Percentiles rank a stretch among this genome's conserved stretches.
These are phyloP conservation scores for Lymantria dispar DNA, from an alignment of 2,888 invertebrate species.

Conservation along the genomic window DNA sequence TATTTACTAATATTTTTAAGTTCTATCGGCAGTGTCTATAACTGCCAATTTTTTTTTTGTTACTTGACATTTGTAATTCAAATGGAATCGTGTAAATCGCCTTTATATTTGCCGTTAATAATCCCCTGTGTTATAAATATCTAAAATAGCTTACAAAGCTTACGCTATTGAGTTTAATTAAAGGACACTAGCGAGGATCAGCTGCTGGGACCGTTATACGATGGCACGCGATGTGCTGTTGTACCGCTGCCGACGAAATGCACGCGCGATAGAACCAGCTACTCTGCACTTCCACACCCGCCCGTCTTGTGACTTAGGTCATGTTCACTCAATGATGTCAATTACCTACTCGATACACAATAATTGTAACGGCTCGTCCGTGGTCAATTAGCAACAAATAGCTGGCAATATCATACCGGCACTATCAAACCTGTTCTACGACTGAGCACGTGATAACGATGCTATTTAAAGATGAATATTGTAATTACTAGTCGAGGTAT, in stretches of 20 bases:
- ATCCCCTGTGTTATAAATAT: constrained; percentile 21
- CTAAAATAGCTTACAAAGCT: constrained; percentile 29
- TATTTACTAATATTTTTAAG: too few relatives aligned
- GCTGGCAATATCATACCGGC: constrained; percentile 50
- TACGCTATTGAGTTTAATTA: constrained; percentile 61
- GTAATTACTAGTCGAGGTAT: constrained; percentile 32
- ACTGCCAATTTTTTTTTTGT: too few relatives aligned
- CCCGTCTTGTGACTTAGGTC: constrained; percentile 42
- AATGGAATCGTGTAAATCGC: not conserved
- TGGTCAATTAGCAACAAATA: constrained; percentile 59
- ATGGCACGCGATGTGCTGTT: constrained; percentile 55
- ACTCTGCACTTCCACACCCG: constrained; percentile 22
- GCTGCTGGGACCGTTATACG: constrained; percentile 69
- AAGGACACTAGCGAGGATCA: constrained; percentile 62
- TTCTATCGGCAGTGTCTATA: too few relatives aligned
- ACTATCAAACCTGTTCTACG: constrained; percentile 52
- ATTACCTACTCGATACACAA: constrained; percentile 59
- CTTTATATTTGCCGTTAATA: not conserved
- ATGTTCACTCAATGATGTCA: constrained; percentile 47
- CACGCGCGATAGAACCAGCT: constrained; percentile 15
- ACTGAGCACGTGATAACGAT: constrained; percentile 50
- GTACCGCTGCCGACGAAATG: not conserved
- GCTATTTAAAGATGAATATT: constrained; percentile 48
- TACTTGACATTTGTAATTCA: not conserved
- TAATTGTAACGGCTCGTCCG: constrained; percentile 66